A percentile compares a stretch with the other conserved stretches of the same genome.
Evolutionary conservation across 2,888 invertebrate genomes (phyloP).

Genomic region (Eupsilia transversa): DNA sequence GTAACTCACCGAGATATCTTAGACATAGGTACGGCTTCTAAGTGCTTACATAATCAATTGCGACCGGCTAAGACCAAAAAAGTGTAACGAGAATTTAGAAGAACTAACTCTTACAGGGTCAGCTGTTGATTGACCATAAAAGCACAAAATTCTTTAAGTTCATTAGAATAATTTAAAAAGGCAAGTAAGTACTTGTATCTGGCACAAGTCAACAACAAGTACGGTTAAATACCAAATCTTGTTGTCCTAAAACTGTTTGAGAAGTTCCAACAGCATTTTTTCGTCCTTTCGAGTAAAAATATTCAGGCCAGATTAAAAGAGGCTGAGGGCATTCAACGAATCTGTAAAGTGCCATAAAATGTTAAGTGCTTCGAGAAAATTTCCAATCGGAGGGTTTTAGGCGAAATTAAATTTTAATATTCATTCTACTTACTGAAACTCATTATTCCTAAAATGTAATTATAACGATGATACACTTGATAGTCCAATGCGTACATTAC

Average conservation of each 20-base stretch:
- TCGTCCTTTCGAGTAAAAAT: constrained; percentile 57
- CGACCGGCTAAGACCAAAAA: constrained; percentile 26
- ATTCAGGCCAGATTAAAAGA: constrained; percentile 67
- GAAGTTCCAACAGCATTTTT: constrained; percentile 58
- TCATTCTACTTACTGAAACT: constrained; percentile 49
- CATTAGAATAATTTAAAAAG: constrained; percentile 59
- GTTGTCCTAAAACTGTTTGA: constrained; percentile 51
- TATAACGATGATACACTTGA: constrained; percentile 31
- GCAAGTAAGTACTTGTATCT: constrained; percentile 50
- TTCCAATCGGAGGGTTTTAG: constrained; percentile 50
- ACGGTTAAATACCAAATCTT: constrained; percentile 48
- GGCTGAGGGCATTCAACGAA: constrained; percentile 58
- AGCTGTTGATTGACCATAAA: constrained; percentile 45
- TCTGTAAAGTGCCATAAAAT: constrained; percentile 65
- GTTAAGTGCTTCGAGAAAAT: constrained; percentile 62
- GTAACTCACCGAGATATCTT: constrained; percentile 54
- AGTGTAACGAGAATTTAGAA: constrained; percentile 38
- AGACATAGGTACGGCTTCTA: constrained; percentile 31
- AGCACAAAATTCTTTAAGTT: constrained; percentile 30
- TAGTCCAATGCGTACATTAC: constrained; percentile 38
- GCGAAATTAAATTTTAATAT: constrained; percentile 60
- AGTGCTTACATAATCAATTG: constrained; percentile 38
- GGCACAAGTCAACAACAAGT: constrained; percentile 57
- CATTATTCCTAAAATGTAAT: constrained; percentile 37
- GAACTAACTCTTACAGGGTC: constrained; percentile 18